phyloP scores from a whole-genome alignment of 1,140 invertebrate species.

The Amyelois transitella region DNA sequence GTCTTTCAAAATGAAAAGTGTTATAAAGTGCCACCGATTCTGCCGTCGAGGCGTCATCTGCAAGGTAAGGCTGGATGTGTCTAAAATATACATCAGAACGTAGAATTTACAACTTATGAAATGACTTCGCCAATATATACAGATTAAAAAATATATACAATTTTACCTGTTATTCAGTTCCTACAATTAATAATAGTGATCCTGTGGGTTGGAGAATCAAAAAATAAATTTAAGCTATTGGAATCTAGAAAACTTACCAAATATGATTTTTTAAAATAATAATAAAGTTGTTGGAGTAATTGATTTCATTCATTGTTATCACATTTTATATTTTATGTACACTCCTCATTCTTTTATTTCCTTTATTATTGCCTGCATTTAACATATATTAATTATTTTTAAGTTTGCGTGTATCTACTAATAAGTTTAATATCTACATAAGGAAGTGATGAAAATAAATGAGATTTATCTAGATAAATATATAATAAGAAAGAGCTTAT shows the following conservation, averaged over 20 bases:
- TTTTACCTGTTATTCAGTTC: too few species aligned
- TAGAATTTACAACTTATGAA: constrained; percentile 33
- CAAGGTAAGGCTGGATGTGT: constrained; percentile 72
- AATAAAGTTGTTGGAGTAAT: too few species aligned
- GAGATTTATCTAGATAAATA: too few species aligned
- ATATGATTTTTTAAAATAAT: too few species aligned
- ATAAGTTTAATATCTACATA: background rate
- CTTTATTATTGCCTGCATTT: background rate
- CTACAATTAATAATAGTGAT: too few species aligned
- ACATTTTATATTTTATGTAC: background rate
- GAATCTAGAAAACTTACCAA: too few species aligned
- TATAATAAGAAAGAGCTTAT: constrained; percentile 31
- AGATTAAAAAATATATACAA: background rate
- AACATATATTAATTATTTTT: background rate
- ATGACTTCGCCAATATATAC: constrained; percentile 5
- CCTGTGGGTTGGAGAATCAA: too few species aligned
- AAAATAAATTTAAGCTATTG: too few species aligned
- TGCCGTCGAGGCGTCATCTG: constrained; percentile 65
- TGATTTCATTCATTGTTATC: too few species aligned
- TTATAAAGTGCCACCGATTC: constrained; percentile 67
- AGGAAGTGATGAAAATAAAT: background rate
- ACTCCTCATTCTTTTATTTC: background rate
- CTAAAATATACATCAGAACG: constrained; percentile 66
- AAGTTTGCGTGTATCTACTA: background rate
- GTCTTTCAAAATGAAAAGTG: constrained; percentile 70